Conservation (phyloP, 2,888 invertebrate species). For the Watsonalla cultraria region DNA sequence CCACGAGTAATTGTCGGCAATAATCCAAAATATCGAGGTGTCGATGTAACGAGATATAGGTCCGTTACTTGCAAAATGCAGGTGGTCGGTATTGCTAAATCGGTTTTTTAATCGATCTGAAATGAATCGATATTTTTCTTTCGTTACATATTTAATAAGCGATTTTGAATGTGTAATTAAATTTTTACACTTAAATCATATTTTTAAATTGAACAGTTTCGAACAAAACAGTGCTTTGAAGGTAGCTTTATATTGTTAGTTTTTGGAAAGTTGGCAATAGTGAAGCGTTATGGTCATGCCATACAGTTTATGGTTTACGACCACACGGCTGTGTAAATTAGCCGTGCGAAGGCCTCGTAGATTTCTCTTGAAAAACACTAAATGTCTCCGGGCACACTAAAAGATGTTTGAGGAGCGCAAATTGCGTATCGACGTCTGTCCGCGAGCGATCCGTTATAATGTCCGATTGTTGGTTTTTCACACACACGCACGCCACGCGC, state of each 20-base stretch:
- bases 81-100: conserved; percentile 55
- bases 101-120: conserved; percentile 46
- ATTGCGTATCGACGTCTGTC: conserved; percentile 54
- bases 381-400: conserved; percentile 27
- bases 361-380: conserved; percentile 19
- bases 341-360: conserved; percentile 1
- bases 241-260: not conserved
- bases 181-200: not conserved
- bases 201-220: not conserved
- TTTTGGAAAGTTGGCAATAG: not conserved
- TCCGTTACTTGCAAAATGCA: conserved; percentile 60
- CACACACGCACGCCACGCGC: conserved; percentile 37
- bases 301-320: not conserved
- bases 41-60: conserved; percentile 58
- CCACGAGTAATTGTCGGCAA: conserved; percentile 61
- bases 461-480: conserved; percentile 64
- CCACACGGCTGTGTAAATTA: not conserved
- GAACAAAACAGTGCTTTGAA: not conserved
- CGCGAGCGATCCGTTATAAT: conserved; percentile 44
- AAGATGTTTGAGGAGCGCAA: conserved; percentile 44
- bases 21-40: conserved; percentile 55
- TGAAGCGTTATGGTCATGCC: not conserved
- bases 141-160: conserved; percentile 21
- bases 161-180: conserved; percentile 18
- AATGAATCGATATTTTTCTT: conserved; percentile 7